These are phyloP conservation scores for Cryptocephalus primarius DNA, from an alignment of 2,888 invertebrate genomes.

Conservation along the genomic window DNA sequence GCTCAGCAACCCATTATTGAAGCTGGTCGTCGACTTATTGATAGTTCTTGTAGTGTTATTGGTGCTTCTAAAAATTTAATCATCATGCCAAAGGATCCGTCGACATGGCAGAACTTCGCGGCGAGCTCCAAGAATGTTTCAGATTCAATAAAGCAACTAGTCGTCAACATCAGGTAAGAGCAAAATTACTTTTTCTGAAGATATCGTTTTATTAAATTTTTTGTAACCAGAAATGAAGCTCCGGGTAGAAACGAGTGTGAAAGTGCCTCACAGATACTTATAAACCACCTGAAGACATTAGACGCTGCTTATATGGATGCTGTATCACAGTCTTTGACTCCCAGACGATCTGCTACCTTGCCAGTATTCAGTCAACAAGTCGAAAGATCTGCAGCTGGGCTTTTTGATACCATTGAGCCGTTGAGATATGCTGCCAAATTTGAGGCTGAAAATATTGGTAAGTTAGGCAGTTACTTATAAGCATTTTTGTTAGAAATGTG, in stretches of 20 bases:
- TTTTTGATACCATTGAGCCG: constrained; percentile 76
- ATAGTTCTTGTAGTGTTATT: constrained; percentile 85
- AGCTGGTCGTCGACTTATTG: constrained; percentile 67
- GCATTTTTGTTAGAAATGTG: neutral
- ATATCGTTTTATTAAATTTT: neutral
- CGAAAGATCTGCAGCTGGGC: constrained; percentile 59
- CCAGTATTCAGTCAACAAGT: constrained; percentile 43
- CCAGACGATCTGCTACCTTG: constrained; percentile 28
- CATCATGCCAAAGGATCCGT: constrained; percentile 79
- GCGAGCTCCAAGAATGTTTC: constrained; percentile 91
- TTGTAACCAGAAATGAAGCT: constrained; percentile 67
- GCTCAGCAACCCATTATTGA: constrained; percentile 82
- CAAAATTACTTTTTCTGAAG: neutral
- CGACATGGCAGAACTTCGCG: constrained; percentile 90
- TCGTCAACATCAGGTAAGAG: constrained; percentile 71
- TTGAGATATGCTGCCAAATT: constrained; percentile 74
- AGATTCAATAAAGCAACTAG: constrained; percentile 90
- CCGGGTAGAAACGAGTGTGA: constrained; percentile 95
- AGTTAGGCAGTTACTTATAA: neutral
- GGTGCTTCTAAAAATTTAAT: constrained; percentile 82
- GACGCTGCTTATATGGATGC: constrained; percentile 83
- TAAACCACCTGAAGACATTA: constrained; percentile 63
- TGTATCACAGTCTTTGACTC: constrained; percentile 40
- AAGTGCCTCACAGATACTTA: constrained; percentile 66
- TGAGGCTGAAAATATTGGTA: constrained; percentile 81